A percentile compares a stretch with the other conserved stretches of the same genome.
Conservation (phyloP, 2,797 vertebrate species). For the Ctenopoma multispine region DNA sequence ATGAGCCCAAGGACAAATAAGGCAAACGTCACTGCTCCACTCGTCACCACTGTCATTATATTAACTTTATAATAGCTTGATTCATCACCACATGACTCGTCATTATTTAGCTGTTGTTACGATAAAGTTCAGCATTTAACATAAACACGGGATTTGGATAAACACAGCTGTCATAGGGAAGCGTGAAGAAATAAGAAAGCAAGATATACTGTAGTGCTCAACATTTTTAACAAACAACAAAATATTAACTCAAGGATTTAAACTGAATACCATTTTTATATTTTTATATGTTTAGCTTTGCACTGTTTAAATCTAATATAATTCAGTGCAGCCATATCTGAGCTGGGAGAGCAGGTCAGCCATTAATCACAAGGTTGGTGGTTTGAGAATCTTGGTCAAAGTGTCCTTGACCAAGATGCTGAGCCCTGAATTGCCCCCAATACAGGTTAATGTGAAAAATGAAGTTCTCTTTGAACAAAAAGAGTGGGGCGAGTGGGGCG, state of each 20-base stretch:
- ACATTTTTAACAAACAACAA: background rate
- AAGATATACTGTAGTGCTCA: background rate
- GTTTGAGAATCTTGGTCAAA: background rate
- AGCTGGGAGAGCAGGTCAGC: background rate
- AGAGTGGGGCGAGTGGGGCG: too few species aligned
- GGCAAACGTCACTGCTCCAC: background rate
- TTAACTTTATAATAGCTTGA: background rate
- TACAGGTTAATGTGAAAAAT: background rate
- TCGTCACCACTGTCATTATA: too few species aligned
- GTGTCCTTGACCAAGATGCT: background rate
- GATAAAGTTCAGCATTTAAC: background rate
- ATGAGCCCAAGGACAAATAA: constrained; percentile 5
- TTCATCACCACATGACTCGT: constrained; percentile 3
- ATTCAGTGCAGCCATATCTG: background rate
- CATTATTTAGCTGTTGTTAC: constrained; percentile 3
- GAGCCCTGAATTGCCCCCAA: background rate
- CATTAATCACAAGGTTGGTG: background rate
- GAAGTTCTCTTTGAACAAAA: background rate
- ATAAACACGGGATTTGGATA: background rate
- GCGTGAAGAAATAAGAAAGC: background rate
- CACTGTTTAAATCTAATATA: background rate
- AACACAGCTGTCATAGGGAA: background rate
- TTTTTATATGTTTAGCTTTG: too few species aligned
- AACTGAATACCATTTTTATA: background rate
- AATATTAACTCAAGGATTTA: background rate